Conservation (phyloP, 2,113 vertebrate species). For the Panthera leo region DNA sequence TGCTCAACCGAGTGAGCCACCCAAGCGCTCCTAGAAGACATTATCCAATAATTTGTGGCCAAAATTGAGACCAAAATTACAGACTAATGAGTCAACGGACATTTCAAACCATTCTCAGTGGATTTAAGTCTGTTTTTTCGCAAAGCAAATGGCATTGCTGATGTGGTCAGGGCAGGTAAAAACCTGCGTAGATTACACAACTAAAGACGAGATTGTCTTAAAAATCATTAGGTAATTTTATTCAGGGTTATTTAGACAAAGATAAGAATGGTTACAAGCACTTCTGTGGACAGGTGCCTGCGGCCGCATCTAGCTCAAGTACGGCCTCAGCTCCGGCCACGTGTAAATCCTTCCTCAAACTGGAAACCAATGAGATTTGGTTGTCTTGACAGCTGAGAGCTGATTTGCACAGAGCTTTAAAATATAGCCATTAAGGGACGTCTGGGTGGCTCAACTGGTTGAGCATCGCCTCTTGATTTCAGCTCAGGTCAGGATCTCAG, state of each 20-base stretch:
- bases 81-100: background rate
- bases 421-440: background rate
- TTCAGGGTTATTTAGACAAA: background rate
- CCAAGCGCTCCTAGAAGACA: background rate
- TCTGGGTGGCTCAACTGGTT: too few species aligned
- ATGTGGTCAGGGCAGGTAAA: too few species aligned
- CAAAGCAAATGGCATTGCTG: background rate
- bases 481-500: too few species aligned
- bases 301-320: accelerated
- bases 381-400: background rate
- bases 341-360: background rate
- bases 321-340: background rate
- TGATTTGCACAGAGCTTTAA: background rate
- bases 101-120: background rate
- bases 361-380: background rate
- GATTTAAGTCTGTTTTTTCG: background rate
- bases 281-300: background rate
- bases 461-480: too few species aligned
- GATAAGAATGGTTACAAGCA: background rate
- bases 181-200: background rate
- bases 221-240: background rate
- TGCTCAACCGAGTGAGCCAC: too few species aligned
- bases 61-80: background rate
- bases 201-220: background rate
- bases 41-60: background rate